Conservation (phyloP, 2,888 invertebrate genomes). For the Matsumyia berberina region DNA sequence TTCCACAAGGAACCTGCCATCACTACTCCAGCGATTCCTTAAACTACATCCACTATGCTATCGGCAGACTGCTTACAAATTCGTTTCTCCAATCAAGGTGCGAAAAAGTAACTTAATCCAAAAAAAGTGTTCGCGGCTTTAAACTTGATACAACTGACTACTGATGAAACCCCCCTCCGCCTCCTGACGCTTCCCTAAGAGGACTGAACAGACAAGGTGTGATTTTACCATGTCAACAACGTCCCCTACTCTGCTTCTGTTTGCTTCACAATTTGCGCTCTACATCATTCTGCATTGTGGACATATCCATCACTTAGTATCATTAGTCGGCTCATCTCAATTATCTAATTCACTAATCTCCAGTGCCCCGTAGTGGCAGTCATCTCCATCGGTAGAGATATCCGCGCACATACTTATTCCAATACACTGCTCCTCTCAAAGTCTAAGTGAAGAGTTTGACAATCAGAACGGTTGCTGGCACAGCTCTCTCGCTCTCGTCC, state of each 20-base stretch:
- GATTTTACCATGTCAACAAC: conserved; percentile 7
- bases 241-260: conserved; percentile 7
- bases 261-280: conserved; percentile 36
- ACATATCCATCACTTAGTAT: conserved; percentile 48
- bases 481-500: conserved; percentile 20
- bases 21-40: not conserved
- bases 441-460: conserved; percentile 8
- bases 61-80: not conserved
- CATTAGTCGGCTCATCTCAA: conserved; percentile 42
- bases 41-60: not conserved
- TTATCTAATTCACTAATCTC: conserved; percentile 53
- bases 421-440: conserved; percentile 11
- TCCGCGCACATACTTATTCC: not conserved
- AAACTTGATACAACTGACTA: too few relatives aligned
- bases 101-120: not conserved
- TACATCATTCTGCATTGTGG: conserved; percentile 2
- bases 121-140: not conserved
- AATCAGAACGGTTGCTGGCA: conserved; percentile 10
- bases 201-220: too few relatives aligned
- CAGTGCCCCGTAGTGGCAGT: not conserved
- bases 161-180: too few relatives aligned
- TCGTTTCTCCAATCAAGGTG: not conserved
- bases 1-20: too few relatives aligned
- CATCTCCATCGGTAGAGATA: conserved; percentile 6
- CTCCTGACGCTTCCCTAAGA: too few relatives aligned